Evolutionary conservation across 2,113 vertebrate species (phyloP).

Genomic region (Bos indicus): DNA sequence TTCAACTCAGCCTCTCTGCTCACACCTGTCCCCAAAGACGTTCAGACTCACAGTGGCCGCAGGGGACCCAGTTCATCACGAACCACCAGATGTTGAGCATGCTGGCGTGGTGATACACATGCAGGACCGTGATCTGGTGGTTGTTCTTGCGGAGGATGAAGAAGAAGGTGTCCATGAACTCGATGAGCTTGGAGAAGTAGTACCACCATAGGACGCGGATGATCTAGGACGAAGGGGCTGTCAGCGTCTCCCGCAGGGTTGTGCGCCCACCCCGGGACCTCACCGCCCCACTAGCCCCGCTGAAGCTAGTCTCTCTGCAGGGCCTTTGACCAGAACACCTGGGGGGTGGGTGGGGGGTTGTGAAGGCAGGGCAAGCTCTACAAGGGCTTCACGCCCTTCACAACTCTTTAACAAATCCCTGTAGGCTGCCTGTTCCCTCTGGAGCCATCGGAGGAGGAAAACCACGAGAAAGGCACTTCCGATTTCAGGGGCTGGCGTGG

Average conservation of each 20-base stretch:
- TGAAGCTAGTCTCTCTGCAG: not conserved
- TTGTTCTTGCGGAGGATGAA: conserved; percentile 97
- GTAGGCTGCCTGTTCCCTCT: not conserved
- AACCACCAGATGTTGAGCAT: conserved; percentile 99
- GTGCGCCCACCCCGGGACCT: not conserved
- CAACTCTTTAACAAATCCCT: not conserved
- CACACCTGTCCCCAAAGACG: not conserved
- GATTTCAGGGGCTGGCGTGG: not conserved
- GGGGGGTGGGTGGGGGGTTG: not conserved
- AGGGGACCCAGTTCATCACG: conserved; percentile 98
- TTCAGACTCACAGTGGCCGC: conserved; percentile 94
- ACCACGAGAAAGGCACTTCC: not conserved
- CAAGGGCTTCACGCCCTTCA: not conserved
- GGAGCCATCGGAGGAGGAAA: not conserved
- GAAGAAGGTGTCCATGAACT: conserved; percentile 99
- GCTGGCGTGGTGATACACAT: conserved; percentile 93
- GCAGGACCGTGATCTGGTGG: conserved; percentile 96
- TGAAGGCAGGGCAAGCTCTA: not conserved
- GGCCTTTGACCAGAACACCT: not conserved
- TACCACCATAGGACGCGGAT: conserved; percentile 97
- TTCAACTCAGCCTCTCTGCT: not conserved
- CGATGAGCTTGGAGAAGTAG: conserved; percentile 98
- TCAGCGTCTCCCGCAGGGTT: accelerated
- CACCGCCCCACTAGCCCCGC: not conserved
- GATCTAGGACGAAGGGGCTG: conserved; percentile 79